A percentile compares a stretch with the other conserved stretches of the same genome.
Evolutionary conservation across 2,113 vertebrate species (phyloP).

Genomic region (Heloderma charlesbogerti): DNA sequence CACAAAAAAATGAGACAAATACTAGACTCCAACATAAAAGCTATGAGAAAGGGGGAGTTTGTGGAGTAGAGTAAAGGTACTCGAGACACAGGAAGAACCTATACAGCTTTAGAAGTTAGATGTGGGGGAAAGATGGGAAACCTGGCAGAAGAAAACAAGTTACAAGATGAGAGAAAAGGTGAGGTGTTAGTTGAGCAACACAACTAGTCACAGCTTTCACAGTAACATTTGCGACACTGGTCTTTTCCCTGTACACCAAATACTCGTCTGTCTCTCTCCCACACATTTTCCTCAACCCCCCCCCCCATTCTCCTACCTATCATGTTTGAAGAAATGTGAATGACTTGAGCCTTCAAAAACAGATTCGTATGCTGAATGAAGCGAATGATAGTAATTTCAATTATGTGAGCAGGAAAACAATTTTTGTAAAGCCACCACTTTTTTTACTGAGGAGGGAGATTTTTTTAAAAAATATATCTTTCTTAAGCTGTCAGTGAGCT

Average conservation of each 20-base stretch:
- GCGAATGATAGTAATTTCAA: not conserved
- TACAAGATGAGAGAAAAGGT: not conserved
- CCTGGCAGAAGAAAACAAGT: not conserved
- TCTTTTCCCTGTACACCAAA: not conserved
- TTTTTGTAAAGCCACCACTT: not conserved
- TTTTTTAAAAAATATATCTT: not conserved
- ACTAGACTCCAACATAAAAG: not conserved
- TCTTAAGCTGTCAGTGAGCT: conserved; percentile 1
- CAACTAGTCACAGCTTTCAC: not conserved
- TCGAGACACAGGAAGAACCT: not conserved
- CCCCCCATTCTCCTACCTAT: not conserved
- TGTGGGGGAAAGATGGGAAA: not conserved
- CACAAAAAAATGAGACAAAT: not conserved
- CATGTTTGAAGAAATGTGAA: not conserved
- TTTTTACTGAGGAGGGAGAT: not conserved
- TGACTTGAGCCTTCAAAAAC: not conserved
- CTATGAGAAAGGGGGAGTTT: not conserved
- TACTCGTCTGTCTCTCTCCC: not conserved
- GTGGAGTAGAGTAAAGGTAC: not conserved
- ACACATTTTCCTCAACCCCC: not conserved
- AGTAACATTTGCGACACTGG: not conserved
- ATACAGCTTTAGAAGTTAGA: not conserved
- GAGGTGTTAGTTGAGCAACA: not conserved
- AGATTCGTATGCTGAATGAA: not conserved
- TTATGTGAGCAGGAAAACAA: not conserved